These are phyloP conservation scores for Chaetodon trifascialis DNA, from an alignment of 2,113 vertebrate species.

Conservation along the genomic window DNA sequence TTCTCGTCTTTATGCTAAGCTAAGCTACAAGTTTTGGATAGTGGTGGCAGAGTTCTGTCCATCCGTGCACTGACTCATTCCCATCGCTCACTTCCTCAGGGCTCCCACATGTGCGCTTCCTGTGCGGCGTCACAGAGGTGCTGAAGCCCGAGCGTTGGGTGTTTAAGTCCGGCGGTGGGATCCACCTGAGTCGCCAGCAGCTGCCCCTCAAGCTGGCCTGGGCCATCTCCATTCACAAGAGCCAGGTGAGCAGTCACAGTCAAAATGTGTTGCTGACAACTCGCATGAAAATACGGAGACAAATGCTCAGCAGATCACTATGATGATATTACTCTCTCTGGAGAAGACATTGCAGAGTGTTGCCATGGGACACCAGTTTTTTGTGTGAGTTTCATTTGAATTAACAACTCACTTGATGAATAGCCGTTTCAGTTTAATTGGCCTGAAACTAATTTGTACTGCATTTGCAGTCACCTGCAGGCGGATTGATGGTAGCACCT, in stretches of 20 bases:
- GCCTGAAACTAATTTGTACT: background rate
- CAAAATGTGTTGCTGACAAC: background rate
- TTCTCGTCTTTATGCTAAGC: too few relatives aligned
- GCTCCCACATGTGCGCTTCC: slow-evolving; percentile 92
- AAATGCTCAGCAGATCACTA: background rate
- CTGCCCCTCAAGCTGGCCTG: slow-evolving; percentile 96
- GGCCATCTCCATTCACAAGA: slow-evolving; percentile 99
- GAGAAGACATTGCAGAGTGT: background rate
- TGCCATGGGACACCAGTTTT: background rate
- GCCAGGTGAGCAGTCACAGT: slow-evolving; percentile 86
- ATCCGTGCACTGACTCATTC: background rate
- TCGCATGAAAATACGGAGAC: background rate
- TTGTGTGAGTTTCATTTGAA: background rate
- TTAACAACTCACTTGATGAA: background rate
- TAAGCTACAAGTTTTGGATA: too few relatives aligned
- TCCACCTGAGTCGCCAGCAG: slow-evolving; percentile 91
- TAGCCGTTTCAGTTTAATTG: background rate
- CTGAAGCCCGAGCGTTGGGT: slow-evolving; percentile 91
- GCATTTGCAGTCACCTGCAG: too few relatives aligned
- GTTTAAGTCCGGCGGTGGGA: slow-evolving; percentile 88
- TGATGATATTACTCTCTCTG: background rate
- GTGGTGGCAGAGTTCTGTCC: background rate
- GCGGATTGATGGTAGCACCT: background rate
- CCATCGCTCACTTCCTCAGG: slow-evolving; percentile 69
- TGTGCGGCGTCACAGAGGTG: slow-evolving; percentile 89